phyloP scores from a whole-genome alignment of 2,113 vertebrate genomes.

The Atlantisia rogersi region DNA sequence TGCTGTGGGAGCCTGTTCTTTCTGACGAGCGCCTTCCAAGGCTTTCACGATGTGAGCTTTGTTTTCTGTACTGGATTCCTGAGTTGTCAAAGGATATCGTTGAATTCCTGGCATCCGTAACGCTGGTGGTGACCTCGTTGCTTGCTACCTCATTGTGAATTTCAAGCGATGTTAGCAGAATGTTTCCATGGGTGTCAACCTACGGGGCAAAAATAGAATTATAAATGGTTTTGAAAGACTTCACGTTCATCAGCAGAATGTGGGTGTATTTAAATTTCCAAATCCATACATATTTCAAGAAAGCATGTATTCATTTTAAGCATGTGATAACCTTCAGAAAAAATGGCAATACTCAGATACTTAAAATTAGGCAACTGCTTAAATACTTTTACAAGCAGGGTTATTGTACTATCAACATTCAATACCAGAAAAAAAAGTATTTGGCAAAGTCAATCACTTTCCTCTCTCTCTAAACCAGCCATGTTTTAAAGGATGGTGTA shows the following conservation, averaged over 20 bases:
- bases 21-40: slow-evolving; percentile 81
- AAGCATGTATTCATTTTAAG: neutral
- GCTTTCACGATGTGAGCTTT: slow-evolving; percentile 79
- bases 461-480: neutral
- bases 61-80: slow-evolving; percentile 94
- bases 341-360: neutral
- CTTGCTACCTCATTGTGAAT: slow-evolving; percentile 94
- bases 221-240: neutral
- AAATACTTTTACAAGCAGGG: neutral
- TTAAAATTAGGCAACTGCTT: slow-evolving; percentile 6
- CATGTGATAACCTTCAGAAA: neutral
- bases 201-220: slow-evolving; percentile 50
- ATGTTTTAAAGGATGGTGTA: neutral
- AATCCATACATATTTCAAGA: neutral
- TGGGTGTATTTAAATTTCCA: neutral
- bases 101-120: slow-evolving; percentile 89
- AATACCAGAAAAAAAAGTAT: neutral
- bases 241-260: neutral
- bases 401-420: neutral
- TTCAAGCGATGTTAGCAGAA: slow-evolving; percentile 92
- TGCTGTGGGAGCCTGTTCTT: slow-evolving; percentile 79
- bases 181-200: slow-evolving; percentile 96
- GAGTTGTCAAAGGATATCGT: slow-evolving; percentile 90
- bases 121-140: slow-evolving; percentile 85
- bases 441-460: neutral